A percentile compares a stretch with the other conserved stretches of the same genome.
These are phyloP conservation scores for Muschampia staudingeri DNA, from an alignment of 2,888 invertebrate species.

Conservation along the genomic window DNA sequence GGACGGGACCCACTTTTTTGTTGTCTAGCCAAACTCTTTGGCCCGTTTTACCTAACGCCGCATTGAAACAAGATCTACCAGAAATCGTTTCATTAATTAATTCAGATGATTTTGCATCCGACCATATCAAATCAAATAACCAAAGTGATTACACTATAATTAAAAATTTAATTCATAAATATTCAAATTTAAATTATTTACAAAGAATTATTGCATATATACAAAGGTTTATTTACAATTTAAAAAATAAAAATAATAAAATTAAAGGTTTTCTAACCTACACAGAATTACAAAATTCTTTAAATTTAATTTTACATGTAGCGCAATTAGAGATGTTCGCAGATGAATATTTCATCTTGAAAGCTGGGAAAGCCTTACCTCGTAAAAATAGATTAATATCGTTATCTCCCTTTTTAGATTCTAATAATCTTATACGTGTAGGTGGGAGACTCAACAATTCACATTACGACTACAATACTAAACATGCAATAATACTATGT, in stretches of 20 bases:
- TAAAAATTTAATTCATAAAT: not conserved
- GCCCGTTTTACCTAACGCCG: not conserved
- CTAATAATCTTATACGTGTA: no score
- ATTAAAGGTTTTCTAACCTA: not conserved
- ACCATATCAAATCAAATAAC: not conserved
- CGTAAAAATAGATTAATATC: not conserved
- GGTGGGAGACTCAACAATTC: no score
- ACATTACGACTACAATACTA: no score
- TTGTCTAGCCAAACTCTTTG: not conserved
- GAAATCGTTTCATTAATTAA: not conserved
- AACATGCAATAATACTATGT: no score
- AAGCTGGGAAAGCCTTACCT: not conserved
- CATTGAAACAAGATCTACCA: not conserved
- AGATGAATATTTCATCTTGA: not conserved
- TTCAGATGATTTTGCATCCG: not conserved
- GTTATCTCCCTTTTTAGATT: no score
- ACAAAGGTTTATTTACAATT: not conserved
- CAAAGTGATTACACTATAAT: not conserved
- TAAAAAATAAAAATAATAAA: not conserved
- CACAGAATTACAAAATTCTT: not conserved
- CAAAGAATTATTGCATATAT: not conserved
- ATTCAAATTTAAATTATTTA: not conserved
- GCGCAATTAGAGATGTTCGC: not conserved
- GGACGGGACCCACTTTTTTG: not conserved
- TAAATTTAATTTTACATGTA: not conserved